Conservation (phyloP, 2,888 invertebrate genomes). For the Apeira syringaria region DNA sequence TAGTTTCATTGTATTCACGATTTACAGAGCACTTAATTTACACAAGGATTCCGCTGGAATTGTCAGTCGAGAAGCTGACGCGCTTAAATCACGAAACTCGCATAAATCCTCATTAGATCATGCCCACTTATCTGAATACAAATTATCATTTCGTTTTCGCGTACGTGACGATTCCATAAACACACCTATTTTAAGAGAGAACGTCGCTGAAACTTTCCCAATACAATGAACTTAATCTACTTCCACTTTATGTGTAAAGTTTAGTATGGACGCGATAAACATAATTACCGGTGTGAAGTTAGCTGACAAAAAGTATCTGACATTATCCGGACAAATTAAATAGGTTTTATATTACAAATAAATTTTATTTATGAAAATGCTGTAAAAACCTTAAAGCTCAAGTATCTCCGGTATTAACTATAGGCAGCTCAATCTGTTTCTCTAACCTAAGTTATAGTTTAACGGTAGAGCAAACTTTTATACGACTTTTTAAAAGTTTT, state of each 20-base stretch:
- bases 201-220: conserved; percentile 22
- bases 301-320: too few species aligned
- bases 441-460: too few species aligned
- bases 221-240: conserved; percentile 29
- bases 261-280: conserved; percentile 29
- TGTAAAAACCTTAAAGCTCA: too few species aligned
- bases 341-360: too few species aligned
- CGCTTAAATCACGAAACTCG: conserved; percentile 31
- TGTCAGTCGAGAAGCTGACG: conserved; percentile 35
- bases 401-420: too few species aligned
- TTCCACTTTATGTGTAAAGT: conserved; percentile 28
- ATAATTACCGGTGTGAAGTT: too few species aligned
- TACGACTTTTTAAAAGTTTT: too few species aligned
- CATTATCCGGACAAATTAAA: too few species aligned
- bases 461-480: too few species aligned
- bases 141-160: conserved; percentile 19
- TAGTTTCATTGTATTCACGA: conserved; percentile 18
- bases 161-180: conserved; percentile 17
- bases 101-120: conserved; percentile 52
- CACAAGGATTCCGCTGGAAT: conserved; percentile 25
- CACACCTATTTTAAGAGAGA: conserved; percentile 21
- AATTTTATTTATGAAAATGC: too few species aligned
- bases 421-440: too few species aligned
- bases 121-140: conserved; percentile 23
- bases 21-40: conserved; percentile 27